These are phyloP conservation scores for Sternarchorhynchus goeldii DNA, from an alignment of 2,797 vertebrate genomes.

Conservation along the genomic window DNA sequence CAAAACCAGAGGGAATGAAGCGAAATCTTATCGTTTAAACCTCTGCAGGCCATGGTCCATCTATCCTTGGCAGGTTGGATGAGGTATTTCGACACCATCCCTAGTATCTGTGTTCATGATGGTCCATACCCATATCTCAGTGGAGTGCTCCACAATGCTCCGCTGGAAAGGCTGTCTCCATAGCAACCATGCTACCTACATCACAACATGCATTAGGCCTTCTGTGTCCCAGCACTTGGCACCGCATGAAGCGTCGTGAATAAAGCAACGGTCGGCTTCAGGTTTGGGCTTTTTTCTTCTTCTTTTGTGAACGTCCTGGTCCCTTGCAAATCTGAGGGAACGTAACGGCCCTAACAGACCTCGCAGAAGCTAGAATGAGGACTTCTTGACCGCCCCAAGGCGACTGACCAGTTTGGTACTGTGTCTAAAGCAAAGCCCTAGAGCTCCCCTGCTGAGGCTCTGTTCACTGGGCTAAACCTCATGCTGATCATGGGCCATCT, in stretches of 20 bases:
- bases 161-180: conserved; percentile 68
- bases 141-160: conserved; percentile 72
- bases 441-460: conserved; percentile 45
- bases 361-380: conserved; percentile 25
- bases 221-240: conserved; percentile 2
- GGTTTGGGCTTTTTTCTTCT: conserved; percentile 18
- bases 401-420: conserved; percentile 60
- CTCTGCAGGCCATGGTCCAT: background rate
- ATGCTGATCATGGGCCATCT: conserved; percentile 56
- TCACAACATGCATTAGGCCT: conserved; percentile 55
- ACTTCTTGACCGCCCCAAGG: conserved; percentile 49
- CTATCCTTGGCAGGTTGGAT: background rate
- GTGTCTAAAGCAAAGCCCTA: conserved; percentile 49
- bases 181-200: conserved; percentile 75
- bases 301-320: conserved; percentile 21
- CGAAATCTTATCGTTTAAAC: background rate
- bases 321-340: conserved; percentile 25
- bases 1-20: background rate
- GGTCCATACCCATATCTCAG: conserved; percentile 66
- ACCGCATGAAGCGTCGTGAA: conserved; percentile 30
- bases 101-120: conserved; percentile 58
- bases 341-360: conserved; percentile 6
- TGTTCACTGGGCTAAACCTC: conserved; percentile 59
- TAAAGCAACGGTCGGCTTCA: conserved; percentile 25
- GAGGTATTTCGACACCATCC: conserved; percentile 58